These are phyloP conservation scores for Drosophila neotestacea DNA, from an alignment of 2,888 invertebrate species.

Conservation along the genomic window DNA sequence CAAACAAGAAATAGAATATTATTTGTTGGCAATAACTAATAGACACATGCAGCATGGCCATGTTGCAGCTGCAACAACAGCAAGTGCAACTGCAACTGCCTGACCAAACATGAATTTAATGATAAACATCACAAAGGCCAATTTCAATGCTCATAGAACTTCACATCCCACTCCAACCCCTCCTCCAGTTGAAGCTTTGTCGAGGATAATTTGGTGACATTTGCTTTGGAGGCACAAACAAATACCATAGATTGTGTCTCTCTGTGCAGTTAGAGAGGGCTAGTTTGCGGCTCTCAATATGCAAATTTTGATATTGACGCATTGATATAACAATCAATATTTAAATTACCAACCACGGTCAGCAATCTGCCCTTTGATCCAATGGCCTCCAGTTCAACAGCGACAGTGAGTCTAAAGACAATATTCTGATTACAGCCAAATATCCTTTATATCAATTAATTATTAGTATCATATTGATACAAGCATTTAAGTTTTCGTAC, in stretches of 20 bases:
- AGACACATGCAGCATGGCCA: constrained; percentile 45
- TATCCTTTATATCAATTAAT: background rate
- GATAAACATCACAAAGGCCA: constrained; percentile 69
- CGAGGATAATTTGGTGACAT: constrained; percentile 56
- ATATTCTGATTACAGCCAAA: constrained; percentile 11
- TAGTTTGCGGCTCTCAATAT: constrained; percentile 67
- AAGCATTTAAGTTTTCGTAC: too few relatives aligned
- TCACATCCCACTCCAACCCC: background rate
- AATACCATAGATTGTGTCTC: constrained; percentile 24
- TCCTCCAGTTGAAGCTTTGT: background rate
- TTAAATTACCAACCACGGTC: constrained; percentile 67
- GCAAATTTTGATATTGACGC: constrained; percentile 71
- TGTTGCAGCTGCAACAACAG: constrained; percentile 22
- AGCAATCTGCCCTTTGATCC: constrained; percentile 25
- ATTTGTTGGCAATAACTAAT: constrained; percentile 67
- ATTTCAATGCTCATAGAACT: constrained; percentile 29
- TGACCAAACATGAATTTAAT: constrained; percentile 63
- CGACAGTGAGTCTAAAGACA: constrained; percentile 10
- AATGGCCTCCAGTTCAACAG: background rate
- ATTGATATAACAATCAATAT: constrained; percentile 81
- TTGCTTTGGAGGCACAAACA: constrained; percentile 52
- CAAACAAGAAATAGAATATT: constrained; percentile 62
- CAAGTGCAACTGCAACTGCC: constrained; percentile 19
- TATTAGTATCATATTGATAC: background rate
- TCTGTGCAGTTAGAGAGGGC: constrained; percentile 43